These are phyloP conservation scores for Danaus chrysippus DNA, from an alignment of 2,888 invertebrate genomes.

Conservation along the genomic window DNA sequence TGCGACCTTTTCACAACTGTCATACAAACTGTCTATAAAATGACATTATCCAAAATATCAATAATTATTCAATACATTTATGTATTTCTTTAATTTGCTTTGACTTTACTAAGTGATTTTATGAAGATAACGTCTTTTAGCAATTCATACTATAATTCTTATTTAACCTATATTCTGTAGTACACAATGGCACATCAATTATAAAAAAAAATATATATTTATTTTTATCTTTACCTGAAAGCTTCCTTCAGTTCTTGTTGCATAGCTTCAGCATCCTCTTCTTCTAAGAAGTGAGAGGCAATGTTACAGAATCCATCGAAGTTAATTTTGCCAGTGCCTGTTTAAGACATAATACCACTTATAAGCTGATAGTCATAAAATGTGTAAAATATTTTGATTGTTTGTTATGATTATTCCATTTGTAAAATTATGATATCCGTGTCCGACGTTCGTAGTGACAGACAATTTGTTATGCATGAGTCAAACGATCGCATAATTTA, in stretches of 20 bases:
- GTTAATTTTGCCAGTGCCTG: constrained; percentile 92
- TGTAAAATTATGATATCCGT: background rate
- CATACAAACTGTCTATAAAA: background rate
- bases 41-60: too few species aligned
- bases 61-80: too few species aligned
- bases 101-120: too few species aligned
- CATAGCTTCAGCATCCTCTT: constrained; percentile 97
- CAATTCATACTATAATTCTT: too few species aligned
- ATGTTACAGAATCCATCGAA: constrained; percentile 97
- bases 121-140: too few species aligned
- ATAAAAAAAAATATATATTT: background rate
- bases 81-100: too few species aligned
- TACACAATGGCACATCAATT: too few species aligned
- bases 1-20: too few species aligned
- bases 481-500: constrained; percentile 8
- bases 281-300: constrained; percentile 95
- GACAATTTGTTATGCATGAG: constrained; percentile 3
- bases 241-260: constrained; percentile 98
- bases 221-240: constrained; percentile 82
- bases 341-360: constrained; percentile 30
- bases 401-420: background rate
- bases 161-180: too few species aligned
- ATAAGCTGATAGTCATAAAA: background rate
- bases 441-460: constrained; percentile 4
- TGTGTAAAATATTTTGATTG: background rate